phyloP scores from a whole-genome alignment of 2,113 vertebrate genomes.

The Quiscalus mexicanus region DNA sequence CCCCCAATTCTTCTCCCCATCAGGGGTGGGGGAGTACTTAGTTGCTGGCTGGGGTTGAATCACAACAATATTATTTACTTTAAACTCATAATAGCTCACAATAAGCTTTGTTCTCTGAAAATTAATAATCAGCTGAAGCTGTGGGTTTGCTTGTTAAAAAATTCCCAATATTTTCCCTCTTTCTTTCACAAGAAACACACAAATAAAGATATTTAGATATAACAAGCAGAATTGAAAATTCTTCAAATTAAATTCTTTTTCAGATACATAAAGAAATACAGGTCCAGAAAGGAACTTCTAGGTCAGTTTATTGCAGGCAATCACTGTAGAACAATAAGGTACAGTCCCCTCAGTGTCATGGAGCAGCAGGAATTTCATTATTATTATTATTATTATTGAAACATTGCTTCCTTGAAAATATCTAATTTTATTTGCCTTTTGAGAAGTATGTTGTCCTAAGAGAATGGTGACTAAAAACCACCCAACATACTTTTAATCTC shows the following conservation, averaged over 20 bases:
- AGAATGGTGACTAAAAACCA: neutral
- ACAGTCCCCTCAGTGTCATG: neutral
- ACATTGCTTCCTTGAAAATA: neutral
- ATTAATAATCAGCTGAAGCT: neutral
- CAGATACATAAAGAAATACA: neutral
- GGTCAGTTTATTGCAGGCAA: neutral
- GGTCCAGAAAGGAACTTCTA: neutral
- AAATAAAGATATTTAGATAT: neutral
- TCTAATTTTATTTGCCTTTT: neutral
- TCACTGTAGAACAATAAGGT: neutral
- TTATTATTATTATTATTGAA: neutral
- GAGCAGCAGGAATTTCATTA: neutral
- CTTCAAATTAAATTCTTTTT: neutral
- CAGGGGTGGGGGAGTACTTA: accelerated
- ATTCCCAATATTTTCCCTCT: neutral
- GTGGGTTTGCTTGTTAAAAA: neutral
- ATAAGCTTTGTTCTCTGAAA: neutral
- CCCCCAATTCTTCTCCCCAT: neutral
- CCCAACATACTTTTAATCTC: neutral
- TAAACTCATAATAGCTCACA: neutral
- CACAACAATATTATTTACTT: neutral
- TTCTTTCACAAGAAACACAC: neutral
- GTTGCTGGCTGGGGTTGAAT: neutral
- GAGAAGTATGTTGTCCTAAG: neutral
- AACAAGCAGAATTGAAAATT: neutral